These are phyloP conservation scores for Crossocerus cetratus DNA, from an alignment of 2,888 invertebrate species.

Conservation along the genomic window DNA sequence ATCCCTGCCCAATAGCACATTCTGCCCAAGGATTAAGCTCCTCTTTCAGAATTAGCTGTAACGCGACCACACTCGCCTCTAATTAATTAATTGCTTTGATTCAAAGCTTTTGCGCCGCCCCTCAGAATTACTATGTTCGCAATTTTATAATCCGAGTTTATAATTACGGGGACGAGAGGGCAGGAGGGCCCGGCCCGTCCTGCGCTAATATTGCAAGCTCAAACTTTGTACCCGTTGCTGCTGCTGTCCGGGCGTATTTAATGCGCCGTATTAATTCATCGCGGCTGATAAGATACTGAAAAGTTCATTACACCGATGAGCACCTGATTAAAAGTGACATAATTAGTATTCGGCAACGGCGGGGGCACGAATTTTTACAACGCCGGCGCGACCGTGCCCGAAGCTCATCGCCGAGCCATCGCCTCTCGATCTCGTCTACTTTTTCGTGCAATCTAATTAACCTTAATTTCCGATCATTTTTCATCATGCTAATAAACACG, in stretches of 20 bases:
- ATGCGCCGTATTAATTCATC: neutral
- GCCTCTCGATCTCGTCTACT: no score
- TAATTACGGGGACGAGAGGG: neutral
- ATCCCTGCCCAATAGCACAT: neutral
- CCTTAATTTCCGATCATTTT: no score
- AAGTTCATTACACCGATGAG: no score
- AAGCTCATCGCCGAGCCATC: no score
- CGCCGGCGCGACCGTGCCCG: no score
- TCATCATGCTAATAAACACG: no score
- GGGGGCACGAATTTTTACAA: no score
- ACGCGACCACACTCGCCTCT: neutral
- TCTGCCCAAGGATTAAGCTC: neutral
- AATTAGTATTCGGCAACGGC: no score
- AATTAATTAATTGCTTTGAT: conserved; percentile 3
- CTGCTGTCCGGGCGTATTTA: neutral
- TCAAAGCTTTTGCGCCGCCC: neutral
- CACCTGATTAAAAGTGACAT: no score
- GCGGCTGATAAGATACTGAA: neutral
- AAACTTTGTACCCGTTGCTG: neutral
- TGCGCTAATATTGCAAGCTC: neutral
- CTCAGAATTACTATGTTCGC: neutral
- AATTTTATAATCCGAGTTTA: neutral
- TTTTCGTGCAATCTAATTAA: no score
- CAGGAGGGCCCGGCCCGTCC: neutral
- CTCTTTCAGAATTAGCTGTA: neutral